A percentile compares a stretch with the other conserved stretches of the same genome.
phyloP scores from a whole-genome alignment of 1,140 invertebrate genomes.

The Cheumatopsyche charites region DNA sequence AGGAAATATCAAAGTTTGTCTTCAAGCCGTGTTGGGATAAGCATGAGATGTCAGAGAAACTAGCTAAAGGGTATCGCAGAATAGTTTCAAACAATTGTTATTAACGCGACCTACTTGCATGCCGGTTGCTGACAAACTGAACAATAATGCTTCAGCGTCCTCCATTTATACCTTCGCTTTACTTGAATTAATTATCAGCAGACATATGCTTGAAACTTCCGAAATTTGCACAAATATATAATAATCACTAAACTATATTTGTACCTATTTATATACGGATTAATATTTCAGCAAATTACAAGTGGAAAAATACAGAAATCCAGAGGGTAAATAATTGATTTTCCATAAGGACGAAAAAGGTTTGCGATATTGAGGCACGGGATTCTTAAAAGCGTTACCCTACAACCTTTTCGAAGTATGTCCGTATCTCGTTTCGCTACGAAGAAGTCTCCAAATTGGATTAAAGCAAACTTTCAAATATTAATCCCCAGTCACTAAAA shows the following conservation, averaged over 20 bases:
- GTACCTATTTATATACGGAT: background rate
- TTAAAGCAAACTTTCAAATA: slow-evolving; percentile 41
- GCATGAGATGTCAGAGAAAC: background rate
- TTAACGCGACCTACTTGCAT: slow-evolving; percentile 20
- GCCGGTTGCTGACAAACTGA: slow-evolving; percentile 14
- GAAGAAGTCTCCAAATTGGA: slow-evolving; percentile 35
- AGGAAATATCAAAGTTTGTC: background rate
- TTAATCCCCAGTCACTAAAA: slow-evolving; percentile 41
- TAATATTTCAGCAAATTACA: background rate
- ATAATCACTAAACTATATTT: background rate
- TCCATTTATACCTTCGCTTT: slow-evolving; percentile 4
- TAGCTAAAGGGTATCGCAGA: slow-evolving; percentile 7
- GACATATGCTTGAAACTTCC: background rate
- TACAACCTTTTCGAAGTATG: slow-evolving; percentile 22
- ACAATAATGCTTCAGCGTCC: background rate
- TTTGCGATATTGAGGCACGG: background rate
- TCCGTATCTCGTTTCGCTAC: slow-evolving; percentile 10
- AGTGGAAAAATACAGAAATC: background rate
- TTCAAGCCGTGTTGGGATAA: too few species aligned
- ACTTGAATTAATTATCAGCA: slow-evolving; percentile 13
- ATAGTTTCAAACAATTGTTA: slow-evolving; percentile 27
- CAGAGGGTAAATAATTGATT: background rate
- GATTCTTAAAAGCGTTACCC: slow-evolving; percentile 16
- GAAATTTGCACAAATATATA: background rate
- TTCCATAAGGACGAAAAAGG: background rate